Base-by-base conservation (phyloP, 2,113 vertebrate genomes). In the Caretta caretta region DNA sequence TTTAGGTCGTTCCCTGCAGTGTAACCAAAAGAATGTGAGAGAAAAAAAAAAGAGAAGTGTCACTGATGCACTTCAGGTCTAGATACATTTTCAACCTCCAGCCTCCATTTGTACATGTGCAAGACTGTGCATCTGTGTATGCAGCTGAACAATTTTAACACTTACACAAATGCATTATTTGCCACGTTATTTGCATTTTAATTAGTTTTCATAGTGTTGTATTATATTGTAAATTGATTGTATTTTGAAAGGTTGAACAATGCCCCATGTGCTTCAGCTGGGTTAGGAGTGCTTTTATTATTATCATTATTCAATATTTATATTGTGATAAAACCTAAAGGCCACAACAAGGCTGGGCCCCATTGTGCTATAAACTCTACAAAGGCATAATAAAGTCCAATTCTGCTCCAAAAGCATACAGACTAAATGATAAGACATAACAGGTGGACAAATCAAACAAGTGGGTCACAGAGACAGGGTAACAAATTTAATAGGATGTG, bases 211-310 rank as follows among this genome's bases (percentile, higher is more conserved):
- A 35, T 59, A 54, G 12, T 22, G 38, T 54, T 86, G 88, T 51
- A 48, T 1, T 9, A 2, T 80, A 88, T 96, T 94, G 19, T 59
- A 91, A 14, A 75, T 87, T 81, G 16, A 62, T n/a, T 80, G 3
- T 94, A 80, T 86, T 93, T 92, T 62, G 82, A 80, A 90, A 94
- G 53, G 25, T 38, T 86, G 54, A 22, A 56, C 54, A 56, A 56
- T 24, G n/a, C 10, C 56, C 72, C 27, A 86, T 89, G 83, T 57
- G 14, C n/a, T 86, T 90, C 48, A 90, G 42, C 35, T 76, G 62
- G 50, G 50, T 86, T 10, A 56, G 22, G 54, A 56, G 22, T 50
- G 10, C 79, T 91, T 93, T 83, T 83, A 5, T 54, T 92, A 35
- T 81, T 38, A 50, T 10, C 25, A 84, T 87, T 93, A 76, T 42